Evolutionary conservation across 2,797 vertebrate species (phyloP), one percentile per base, ranked within the genome.

Genomic region (Philypnodon macrostomus): DNA sequence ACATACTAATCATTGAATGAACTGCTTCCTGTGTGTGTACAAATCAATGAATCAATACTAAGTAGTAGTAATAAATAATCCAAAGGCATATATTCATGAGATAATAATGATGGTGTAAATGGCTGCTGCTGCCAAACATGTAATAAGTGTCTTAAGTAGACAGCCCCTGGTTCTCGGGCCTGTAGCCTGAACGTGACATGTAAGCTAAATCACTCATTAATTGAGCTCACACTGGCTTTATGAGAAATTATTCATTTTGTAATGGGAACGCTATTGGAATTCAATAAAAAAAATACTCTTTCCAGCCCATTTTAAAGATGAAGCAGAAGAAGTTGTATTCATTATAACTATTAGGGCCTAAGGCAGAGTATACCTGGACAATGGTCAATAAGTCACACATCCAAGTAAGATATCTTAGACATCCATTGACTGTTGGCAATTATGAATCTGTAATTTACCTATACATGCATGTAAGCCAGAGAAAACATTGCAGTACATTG

Each of bases 41-140:
- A 65, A 59, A 63, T 62, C 36, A 63, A 30, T 49, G 29, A 63
- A 58, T 59, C 30, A 11, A 50, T 56, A 47, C 18, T 38, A 42
- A 39, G 9, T 13, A 7, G 18, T 32, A 16, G 24, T 66, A 36
- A 53, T 58, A 37, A 36, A 63, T 36, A 42, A 69, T 54, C 40
- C 26, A 57, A 47, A 39, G 29, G 21, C 27, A 12, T 19, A 52
- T 21, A 53, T 29, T 47, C 5, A 0, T 51, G 17, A 10, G 33
- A 42, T 56, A 50, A 58, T 41, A 33, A 61, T 33, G 1, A 10
- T 17, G 16, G 5, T 29, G 45, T 38, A 36, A 39, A 52, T 8
- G 17, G 31, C 5, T 14, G 10, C 1, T 44, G 44, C 32, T 5
- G 21, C 1, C 1, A 16, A 34, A 14, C 14, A 39, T 14, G 13